Conservation (phyloP, 2,797 vertebrate genomes). For the Tapera naevia region DNA sequence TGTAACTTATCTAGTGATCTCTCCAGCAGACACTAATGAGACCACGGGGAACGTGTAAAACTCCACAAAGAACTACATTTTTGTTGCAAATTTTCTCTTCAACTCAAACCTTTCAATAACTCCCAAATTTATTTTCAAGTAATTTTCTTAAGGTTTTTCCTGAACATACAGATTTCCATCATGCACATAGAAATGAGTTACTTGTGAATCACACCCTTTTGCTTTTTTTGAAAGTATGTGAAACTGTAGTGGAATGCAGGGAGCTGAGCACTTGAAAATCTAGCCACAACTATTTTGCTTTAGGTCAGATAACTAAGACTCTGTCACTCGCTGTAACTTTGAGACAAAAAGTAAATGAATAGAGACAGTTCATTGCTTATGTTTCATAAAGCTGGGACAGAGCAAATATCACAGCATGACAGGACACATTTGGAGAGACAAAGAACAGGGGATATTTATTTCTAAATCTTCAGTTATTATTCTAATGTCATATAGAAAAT, state of each 20-base stretch:
- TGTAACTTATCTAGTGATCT: neutral
- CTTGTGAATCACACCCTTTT: neutral
- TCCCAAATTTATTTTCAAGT: neutral
- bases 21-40: neutral
- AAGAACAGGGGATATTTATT: neutral
- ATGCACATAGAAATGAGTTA: neutral
- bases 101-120: neutral
- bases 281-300: neutral
- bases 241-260: neutral
- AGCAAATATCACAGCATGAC: neutral
- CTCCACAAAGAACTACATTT: neutral
- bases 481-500: neutral
- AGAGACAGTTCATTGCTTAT: neutral
- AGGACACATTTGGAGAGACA: neutral
- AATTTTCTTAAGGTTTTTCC: neutral
- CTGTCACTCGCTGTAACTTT: neutral
- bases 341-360: neutral
- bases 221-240: neutral
- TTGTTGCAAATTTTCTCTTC: neutral
- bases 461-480: neutral
- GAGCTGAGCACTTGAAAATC: neutral
- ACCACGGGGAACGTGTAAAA: neutral
- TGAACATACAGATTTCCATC: neutral
- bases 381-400: neutral
- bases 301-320: neutral